These are phyloP conservation scores for Phyllostomus discolor DNA, from an alignment of 2,113 vertebrate species.

Conservation along the genomic window DNA sequence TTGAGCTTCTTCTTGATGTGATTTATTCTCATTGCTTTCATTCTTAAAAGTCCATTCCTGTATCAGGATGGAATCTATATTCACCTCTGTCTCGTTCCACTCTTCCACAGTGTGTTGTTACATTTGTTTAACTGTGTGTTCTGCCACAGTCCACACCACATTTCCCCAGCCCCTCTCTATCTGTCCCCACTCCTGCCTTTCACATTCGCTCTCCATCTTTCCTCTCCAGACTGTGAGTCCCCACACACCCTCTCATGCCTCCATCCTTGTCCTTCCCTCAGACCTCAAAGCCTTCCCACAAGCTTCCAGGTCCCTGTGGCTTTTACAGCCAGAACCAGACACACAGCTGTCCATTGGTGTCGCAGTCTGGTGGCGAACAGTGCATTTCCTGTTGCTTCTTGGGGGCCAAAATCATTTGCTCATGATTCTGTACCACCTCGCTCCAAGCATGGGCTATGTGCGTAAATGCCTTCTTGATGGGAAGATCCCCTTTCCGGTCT, in stretches of 20 bases:
- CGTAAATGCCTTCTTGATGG: neutral
- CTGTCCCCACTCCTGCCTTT: neutral
- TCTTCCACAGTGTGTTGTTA: neutral
- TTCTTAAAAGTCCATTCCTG: neutral
- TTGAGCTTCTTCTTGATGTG: neutral
- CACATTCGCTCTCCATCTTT: neutral
- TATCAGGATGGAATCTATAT: neutral
- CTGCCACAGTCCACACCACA: neutral
- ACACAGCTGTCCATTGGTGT: neutral
- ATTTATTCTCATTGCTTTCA: neutral
- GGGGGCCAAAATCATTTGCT: neutral
- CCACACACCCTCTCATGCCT: neutral
- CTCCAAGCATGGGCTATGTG: neutral
- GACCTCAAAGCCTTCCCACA: neutral
- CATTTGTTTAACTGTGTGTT: neutral
- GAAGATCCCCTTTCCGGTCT: neutral
- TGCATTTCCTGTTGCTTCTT: neutral
- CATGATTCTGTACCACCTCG: neutral
- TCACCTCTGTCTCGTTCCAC: constrained; percentile 14
- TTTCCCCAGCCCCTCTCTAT: neutral
- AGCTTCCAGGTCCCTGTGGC: neutral
- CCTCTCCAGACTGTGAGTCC: neutral
- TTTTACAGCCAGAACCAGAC: neutral
- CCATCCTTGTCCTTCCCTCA: neutral
- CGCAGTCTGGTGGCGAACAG: neutral